phyloP scores from a whole-genome alignment of 2,797 vertebrate genomes.

The Peromyscus nudipes region DNA sequence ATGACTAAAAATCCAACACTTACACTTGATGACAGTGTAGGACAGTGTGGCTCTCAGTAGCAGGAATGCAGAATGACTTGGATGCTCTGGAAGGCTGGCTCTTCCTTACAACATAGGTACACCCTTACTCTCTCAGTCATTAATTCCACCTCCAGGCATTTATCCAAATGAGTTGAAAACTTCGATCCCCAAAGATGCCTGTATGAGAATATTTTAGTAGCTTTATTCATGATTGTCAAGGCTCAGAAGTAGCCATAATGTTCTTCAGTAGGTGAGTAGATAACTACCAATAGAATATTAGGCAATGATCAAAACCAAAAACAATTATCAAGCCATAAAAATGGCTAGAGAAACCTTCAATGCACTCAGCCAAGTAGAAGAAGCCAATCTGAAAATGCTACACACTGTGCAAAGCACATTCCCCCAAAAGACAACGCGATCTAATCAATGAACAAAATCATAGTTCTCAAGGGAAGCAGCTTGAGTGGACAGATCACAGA shows the following conservation, averaged over 20 bases:
- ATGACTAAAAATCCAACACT: neutral
- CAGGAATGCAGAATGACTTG: neutral
- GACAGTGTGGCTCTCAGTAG: neutral
- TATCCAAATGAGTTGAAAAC: neutral
- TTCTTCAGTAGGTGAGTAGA: neutral
- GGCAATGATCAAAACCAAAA: neutral
- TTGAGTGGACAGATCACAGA: neutral
- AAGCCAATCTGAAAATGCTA: slow-evolving; percentile 6
- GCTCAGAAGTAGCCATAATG: neutral
- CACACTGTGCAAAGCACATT: neutral
- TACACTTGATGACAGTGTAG: neutral
- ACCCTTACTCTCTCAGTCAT: neutral
- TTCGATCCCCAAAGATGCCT: neutral
- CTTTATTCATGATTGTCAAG: neutral
- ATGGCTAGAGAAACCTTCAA: neutral
- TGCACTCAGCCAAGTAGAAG: neutral
- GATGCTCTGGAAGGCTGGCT: neutral
- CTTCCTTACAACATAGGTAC: neutral
- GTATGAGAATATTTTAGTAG: neutral
- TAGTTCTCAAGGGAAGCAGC: too few species aligned
- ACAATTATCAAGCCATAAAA: neutral
- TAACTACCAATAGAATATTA: neutral
- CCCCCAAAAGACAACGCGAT: neutral
- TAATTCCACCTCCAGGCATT: neutral
- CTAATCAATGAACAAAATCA: neutral